Evolutionary conservation across 2,797 vertebrate genomes (phyloP), one percentile per base, ranked within the genome.

Genomic region (Amphiprion clarkii): DNA sequence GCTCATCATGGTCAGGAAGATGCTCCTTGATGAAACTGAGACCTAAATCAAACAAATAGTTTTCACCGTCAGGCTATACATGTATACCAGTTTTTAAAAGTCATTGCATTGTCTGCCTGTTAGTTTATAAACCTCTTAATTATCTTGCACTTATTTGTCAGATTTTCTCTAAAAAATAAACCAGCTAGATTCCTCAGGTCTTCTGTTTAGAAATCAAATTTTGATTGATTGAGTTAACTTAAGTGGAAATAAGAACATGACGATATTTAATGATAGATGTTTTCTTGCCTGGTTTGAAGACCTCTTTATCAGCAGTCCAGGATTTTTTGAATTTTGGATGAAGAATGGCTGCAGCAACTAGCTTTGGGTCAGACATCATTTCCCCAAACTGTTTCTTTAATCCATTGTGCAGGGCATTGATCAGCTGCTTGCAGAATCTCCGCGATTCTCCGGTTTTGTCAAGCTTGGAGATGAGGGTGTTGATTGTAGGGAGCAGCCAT

Each of bases 281-380:
- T 56, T 56, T n/a, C 42, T 44, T 33, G 17, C 16, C 29, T 56
- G 1, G 29, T 33, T 17, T 33, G 54, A 31, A 16, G 29, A 33
- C 29, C 2, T 56, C 25, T 16, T 55, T 14, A 19, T 56, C 29
- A 56, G 27, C 14, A 17, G 16, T 56, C 54, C 29, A 56, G 8
- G 29, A 33, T 33, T 16, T 33, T 56, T 56, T 44, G 14, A 44
- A 44, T 16, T 44, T 44, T 13, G 42, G 42, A 13, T 13, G 14
- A 16, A 44, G 42, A 44, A 44, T 60, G 11, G 23, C 21, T 60
- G 58, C 21, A 40, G 63, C 36, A 53, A 63, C 19, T 6, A 63
- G 27, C 27, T 63, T 27, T n/a, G 44, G 44, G 12, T 48, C 42
- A 31, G 42, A 48, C 25, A 62, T 62, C 42, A n/a, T 48, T 33